Evolutionary conservation across 2,797 vertebrate species (phyloP).

Genomic region (Gadopsis bispinosus): DNA sequence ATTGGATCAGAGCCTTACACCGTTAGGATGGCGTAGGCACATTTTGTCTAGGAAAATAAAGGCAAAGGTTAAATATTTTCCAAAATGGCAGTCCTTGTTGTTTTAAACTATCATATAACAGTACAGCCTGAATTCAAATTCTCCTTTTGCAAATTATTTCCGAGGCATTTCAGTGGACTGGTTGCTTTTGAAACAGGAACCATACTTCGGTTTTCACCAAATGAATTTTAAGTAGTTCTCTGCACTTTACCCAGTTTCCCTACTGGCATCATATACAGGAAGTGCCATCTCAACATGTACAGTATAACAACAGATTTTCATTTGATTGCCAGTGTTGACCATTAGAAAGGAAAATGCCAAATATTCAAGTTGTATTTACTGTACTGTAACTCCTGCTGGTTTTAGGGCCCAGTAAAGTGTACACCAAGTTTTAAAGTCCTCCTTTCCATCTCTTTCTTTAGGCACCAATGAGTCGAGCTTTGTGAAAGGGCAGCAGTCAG

Average conservation of each 20-base stretch:
- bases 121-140: constrained; percentile 28
- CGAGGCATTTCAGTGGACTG: background rate
- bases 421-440: background rate
- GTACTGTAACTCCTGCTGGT: too few relatives aligned
- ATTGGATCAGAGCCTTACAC: background rate
- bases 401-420: background rate
- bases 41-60: background rate
- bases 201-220: background rate
- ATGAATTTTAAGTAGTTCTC: constrained; percentile 14
- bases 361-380: background rate
- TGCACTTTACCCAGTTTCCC: background rate
- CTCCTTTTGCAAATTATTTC: background rate
- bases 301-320: background rate
- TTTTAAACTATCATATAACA: background rate
- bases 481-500: constrained; percentile 82
- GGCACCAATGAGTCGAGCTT: constrained; percentile 65
- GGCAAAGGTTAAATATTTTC: constrained; percentile 10
- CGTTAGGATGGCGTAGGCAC: background rate
- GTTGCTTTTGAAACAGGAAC: background rate
- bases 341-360: background rate
- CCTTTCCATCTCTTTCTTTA: constrained; percentile 28
- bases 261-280: background rate
- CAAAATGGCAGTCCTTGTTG: constrained; percentile 17
- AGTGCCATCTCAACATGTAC: background rate
- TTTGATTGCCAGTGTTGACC: too few relatives aligned